These are phyloP conservation scores for Sclerodermus sp. DNA, from an alignment of 2,888 invertebrate genomes.

Conservation along the genomic window DNA sequence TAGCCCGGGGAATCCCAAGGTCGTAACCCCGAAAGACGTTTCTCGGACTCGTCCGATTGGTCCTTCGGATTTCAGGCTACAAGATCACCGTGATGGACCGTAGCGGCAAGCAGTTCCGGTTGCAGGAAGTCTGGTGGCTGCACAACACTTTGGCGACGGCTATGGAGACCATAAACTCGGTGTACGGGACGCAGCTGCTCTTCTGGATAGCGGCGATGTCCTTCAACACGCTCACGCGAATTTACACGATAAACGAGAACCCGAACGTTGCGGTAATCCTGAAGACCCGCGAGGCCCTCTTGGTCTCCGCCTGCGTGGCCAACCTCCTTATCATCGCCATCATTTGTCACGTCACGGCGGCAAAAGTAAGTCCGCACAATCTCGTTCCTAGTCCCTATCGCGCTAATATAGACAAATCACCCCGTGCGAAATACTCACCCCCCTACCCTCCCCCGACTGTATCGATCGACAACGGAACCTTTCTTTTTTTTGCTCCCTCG, in stretches of 20 bases:
- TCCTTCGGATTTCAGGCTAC: constrained; percentile 9
- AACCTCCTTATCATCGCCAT: constrained; percentile 29
- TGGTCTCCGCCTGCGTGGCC: constrained; percentile 22
- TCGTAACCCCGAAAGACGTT: too few species aligned
- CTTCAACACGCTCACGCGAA: constrained; percentile 32
- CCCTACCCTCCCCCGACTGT: too few species aligned
- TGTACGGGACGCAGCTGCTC: constrained; percentile 30
- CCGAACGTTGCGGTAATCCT: constrained; percentile 5
- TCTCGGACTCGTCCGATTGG: too few species aligned
- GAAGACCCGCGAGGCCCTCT: constrained; percentile 24
- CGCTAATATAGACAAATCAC: too few species aligned
- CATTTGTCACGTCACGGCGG: constrained; percentile 31
- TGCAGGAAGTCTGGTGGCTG: constrained; percentile 37
- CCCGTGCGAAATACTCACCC: too few species aligned
- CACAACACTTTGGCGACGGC: constrained; percentile 32
- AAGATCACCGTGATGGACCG: constrained; percentile 17
- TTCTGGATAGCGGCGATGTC: constrained; percentile 34
- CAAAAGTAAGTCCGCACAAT: constrained; percentile 30
- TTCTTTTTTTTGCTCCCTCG: too few species aligned
- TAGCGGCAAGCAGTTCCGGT: constrained; percentile 12
- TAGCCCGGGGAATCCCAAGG: too few species aligned
- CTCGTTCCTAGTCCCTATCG: too few species aligned
- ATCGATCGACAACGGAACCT: too few species aligned
- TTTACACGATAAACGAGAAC: constrained; percentile 29
- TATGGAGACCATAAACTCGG: constrained; percentile 33